Evolutionary conservation across 2,888 invertebrate species (phyloP).

Genomic region (Hecatera dysodea): DNA sequence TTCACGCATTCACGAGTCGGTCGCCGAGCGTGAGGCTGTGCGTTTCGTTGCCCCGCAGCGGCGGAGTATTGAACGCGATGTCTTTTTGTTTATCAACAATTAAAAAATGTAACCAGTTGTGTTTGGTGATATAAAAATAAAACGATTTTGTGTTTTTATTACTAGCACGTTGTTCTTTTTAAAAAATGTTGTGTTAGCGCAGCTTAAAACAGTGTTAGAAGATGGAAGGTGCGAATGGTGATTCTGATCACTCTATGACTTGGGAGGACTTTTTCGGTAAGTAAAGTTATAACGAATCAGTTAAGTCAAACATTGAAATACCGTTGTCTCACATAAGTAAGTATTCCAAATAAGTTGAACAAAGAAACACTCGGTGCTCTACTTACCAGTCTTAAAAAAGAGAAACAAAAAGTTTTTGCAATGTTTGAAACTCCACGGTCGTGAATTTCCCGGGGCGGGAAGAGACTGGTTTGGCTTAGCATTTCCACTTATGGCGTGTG

Average conservation of each 20-base stretch:
- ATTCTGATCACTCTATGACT: slow-evolving; percentile 93
- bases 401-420: slow-evolving; percentile 36
- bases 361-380: slow-evolving; percentile 36
- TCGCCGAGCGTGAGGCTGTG: slow-evolving; percentile 72
- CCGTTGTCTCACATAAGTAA: not conserved
- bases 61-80: slow-evolving; percentile 76
- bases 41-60: slow-evolving; percentile 65
- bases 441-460: slow-evolving; percentile 78
- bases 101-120: slow-evolving; percentile 69
- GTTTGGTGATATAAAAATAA: slow-evolving; percentile 75
- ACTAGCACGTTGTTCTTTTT: slow-evolving; percentile 56
- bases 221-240: slow-evolving; percentile 90
- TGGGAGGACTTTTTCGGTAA: slow-evolving; percentile 94
- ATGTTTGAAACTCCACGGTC: slow-evolving; percentile 56
- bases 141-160: slow-evolving; percentile 68
- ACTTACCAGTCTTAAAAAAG: slow-evolving; percentile 22
- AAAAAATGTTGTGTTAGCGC: slow-evolving; percentile 75
- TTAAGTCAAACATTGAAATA: slow-evolving; percentile 16
- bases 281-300: slow-evolving; percentile 69
- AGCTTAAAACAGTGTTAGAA: slow-evolving; percentile 77
- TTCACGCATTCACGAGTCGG: slow-evolving; percentile 83
- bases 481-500: slow-evolving; percentile 82
- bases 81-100: slow-evolving; percentile 87
- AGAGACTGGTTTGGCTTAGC: slow-evolving; percentile 80
- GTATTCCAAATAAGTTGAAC: slow-evolving; percentile 13